Evolutionary conservation across 2,797 vertebrate genomes (phyloP), one percentile per base, ranked within the genome.

Genomic region (Karalla daura): DNA sequence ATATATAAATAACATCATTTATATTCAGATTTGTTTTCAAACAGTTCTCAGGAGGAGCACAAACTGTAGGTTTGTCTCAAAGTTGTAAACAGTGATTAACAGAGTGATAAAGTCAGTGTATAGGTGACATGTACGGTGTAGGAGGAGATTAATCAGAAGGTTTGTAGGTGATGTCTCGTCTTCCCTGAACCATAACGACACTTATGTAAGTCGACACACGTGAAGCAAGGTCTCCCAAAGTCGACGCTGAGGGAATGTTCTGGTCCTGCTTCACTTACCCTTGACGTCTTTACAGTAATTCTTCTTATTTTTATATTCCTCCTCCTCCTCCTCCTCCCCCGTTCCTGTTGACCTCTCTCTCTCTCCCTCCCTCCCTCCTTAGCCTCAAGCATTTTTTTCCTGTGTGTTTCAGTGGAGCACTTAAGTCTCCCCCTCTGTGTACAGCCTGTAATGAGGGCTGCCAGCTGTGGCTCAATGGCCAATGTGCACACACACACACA

Each of bases 391-490:
- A 33, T 61, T 41, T 76, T 35, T 77, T 35, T 67, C 54, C 21
- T 71, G 30, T 63, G 49, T 56, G 63, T 86, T 74, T 83, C 78
- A 75, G 73, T 76, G 70, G 62, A 84, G 80, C 84, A 91, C 83
- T 89, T 88, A 86, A 76, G 78, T 74, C 67, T 66, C 64, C 62
- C 53, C 64, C 70, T 81, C 68, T 75, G 76, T 72, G 75, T 79
- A 27, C 37, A 59, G 83, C 72, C 54, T 77, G 66, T 89, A 85
- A 87, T 76, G 82, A 84, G 65, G 80, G 56, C 76, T 84, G 78
- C 80, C 82, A 87, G 85, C 87, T 90, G 86, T 80, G 86, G 63
- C 66, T 77, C 55, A 66, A 37, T 82, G 68, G 64, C 32, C 25
- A 47, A 9, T 30, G 7, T 41, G 36, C 61, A 61, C 56, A 39